A percentile compares a stretch with the other conserved stretches of the same genome.
phyloP scores from a whole-genome alignment of 2,888 invertebrate genomes.

The Tortricodes alternella region DNA sequence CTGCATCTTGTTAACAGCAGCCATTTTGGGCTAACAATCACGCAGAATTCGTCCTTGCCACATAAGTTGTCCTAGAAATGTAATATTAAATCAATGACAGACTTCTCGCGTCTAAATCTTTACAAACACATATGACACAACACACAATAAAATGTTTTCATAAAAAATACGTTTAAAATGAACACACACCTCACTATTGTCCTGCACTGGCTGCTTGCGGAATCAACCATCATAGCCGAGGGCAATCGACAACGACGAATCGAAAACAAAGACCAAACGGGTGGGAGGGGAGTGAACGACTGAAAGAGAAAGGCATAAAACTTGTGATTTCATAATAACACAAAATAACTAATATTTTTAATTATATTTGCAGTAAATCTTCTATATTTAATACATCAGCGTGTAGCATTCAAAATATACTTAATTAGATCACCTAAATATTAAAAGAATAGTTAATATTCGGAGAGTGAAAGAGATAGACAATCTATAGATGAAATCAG shows the following conservation, averaged over 20 bases:
- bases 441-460: neutral
- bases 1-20: conserved; percentile 60
- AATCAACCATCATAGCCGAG: conserved; percentile 50
- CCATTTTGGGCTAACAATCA: conserved; percentile 72
- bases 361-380: neutral
- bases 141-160: conserved; percentile 32
- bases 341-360: neutral
- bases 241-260: conserved; percentile 43
- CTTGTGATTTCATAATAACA: neutral
- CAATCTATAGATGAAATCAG: conserved; percentile 38
- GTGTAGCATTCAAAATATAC: neutral
- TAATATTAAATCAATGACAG: conserved; percentile 28
- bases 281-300: conserved; percentile 45
- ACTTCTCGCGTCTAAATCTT: conserved; percentile 32
- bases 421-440: neutral
- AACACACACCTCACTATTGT: conserved; percentile 26
- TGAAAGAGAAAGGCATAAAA: conserved; percentile 44
- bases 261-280: conserved; percentile 52
- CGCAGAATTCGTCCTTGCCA: conserved; percentile 68
- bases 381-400: neutral
- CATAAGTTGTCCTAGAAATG: conserved; percentile 37
- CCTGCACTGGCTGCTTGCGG: conserved; percentile 41
- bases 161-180: conserved; percentile 15
- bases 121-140: conserved; percentile 32
- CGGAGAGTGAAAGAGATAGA: conserved; percentile 48